These are phyloP conservation scores for Falco punctatus DNA, from an alignment of 2,113 vertebrate species.

Conservation along the genomic window DNA sequence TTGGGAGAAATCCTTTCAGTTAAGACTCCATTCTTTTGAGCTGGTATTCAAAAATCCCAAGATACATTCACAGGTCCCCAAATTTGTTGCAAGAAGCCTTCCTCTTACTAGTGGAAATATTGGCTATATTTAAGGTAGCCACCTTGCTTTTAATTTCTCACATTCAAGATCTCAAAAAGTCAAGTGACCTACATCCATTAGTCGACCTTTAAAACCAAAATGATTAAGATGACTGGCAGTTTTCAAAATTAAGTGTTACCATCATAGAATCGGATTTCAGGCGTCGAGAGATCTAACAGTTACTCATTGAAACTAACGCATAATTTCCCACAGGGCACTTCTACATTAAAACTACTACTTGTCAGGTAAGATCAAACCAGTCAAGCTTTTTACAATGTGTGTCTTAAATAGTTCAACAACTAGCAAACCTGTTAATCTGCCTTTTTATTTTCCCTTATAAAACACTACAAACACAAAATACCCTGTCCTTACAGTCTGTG, in stretches of 20 bases:
- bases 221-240: not conserved
- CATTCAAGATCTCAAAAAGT: not conserved
- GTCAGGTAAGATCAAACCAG: not conserved
- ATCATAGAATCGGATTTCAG: not conserved
- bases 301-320: not conserved
- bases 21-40: not conserved
- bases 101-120: not conserved
- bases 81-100: not conserved
- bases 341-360: not conserved
- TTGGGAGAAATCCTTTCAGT: not conserved
- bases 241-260: not conserved
- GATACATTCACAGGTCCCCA: not conserved
- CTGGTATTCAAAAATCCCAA: not conserved
- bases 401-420: not conserved
- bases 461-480: not conserved
- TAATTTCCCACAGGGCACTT: not conserved
- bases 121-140: not conserved
- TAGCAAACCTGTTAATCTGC: not conserved
- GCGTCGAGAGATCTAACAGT: not conserved
- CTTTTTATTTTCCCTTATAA: not conserved
- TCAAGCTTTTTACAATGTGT: not conserved
- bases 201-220: not conserved
- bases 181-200: not conserved
- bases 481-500: not conserved
- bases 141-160: not conserved